A percentile compares a stretch with the other conserved stretches of the same genome.
Conservation (phyloP, 2,888 invertebrate species). For the Drosophila fungiperda region DNA sequence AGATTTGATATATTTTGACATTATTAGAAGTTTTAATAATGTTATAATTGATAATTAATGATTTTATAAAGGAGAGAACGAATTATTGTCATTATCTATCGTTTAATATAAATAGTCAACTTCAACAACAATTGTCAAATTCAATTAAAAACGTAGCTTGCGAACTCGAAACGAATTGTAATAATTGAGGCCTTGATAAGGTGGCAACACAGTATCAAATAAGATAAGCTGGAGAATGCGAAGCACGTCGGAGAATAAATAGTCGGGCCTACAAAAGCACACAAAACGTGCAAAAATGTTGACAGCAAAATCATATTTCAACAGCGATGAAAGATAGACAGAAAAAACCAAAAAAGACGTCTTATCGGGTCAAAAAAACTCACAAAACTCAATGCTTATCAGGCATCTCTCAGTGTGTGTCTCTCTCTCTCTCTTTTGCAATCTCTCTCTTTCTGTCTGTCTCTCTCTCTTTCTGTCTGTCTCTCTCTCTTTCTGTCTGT, state of each 20-base stretch:
- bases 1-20: no score
- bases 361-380: conserved; percentile 43
- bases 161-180: not conserved
- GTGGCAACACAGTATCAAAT: conserved; percentile 13
- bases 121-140: not conserved
- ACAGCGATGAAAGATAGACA: conserved; percentile 32
- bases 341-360: not conserved
- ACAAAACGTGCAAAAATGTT: conserved; percentile 51
- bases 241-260: conserved; percentile 33
- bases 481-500: not conserved
- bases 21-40: no score
- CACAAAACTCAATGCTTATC: conserved; percentile 40
- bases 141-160: not conserved
- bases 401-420: not conserved
- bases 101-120: not conserved
- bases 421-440: not conserved
- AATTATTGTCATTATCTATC: not conserved
- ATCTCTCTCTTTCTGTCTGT: not conserved
- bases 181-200: conserved; percentile 14
- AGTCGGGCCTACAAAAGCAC: conserved; percentile 36
- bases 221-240: conserved; percentile 14
- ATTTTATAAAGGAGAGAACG: no score
- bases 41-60: no score
- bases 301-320: conserved; percentile 19
- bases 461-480: not conserved